phyloP scores from a whole-genome alignment of 2,113 vertebrate genomes.

The Ramphastos sulfuratus region DNA sequence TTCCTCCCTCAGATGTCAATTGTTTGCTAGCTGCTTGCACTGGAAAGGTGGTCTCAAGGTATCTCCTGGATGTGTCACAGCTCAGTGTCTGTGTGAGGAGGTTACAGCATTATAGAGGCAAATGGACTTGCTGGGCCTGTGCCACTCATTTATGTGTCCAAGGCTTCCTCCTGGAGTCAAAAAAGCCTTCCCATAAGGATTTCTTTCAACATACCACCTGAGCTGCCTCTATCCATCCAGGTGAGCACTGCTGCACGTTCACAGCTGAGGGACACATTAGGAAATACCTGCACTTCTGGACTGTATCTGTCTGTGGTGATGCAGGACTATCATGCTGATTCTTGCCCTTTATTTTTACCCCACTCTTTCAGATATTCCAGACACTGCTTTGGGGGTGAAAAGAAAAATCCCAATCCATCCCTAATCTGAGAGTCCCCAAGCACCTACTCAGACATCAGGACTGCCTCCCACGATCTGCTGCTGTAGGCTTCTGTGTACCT shows the following conservation, averaged over 20 bases:
- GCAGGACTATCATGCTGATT: background rate
- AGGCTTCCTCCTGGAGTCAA: background rate
- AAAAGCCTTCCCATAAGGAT: background rate
- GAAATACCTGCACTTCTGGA: background rate
- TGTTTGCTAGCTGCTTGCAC: background rate
- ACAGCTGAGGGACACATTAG: background rate
- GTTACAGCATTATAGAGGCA: background rate
- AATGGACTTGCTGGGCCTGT: background rate
- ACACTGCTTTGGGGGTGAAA: background rate
- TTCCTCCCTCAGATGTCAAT: background rate
- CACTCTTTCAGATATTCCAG: background rate
- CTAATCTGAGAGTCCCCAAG: background rate
- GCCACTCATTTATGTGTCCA: background rate
- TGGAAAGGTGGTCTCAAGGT: background rate
- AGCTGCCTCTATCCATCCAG: background rate
- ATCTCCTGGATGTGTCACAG: background rate
- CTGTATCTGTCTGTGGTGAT: background rate
- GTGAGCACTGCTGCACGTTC: background rate
- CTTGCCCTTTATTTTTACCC: background rate
- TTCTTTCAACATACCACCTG: background rate
- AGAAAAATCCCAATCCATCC: background rate
- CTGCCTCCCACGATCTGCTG: background rate
- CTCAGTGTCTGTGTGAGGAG: accelerated
- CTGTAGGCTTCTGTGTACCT: accelerated
- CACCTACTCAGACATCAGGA: accelerated